phyloP scores from a whole-genome alignment of 1,140 invertebrate species.

The Papilio polytes region DNA sequence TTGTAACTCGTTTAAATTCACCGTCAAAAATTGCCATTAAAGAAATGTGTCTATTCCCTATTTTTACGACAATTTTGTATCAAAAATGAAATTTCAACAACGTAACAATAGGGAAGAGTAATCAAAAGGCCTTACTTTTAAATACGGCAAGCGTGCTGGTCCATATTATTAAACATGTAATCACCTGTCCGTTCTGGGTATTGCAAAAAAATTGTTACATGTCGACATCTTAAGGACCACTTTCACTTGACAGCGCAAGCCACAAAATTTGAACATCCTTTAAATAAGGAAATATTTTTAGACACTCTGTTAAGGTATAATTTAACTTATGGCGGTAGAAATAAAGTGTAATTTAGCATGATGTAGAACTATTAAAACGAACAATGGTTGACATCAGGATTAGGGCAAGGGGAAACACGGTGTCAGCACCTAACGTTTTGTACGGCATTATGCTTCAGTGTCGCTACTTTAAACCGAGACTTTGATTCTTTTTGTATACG shows the following conservation, averaged over 20 bases:
- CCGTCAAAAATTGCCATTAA: too few relatives aligned
- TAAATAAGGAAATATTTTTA: slow-evolving; percentile 69
- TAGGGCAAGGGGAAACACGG: slow-evolving; percentile 63
- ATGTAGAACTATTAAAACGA: slow-evolving; percentile 41
- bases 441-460: slow-evolving; percentile 57
- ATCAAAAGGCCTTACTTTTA: slow-evolving; percentile 64
- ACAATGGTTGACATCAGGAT: slow-evolving; percentile 63
- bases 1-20: too few relatives aligned
- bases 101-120: slow-evolving; percentile 11
- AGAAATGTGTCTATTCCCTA: background rate
- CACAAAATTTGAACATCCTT: slow-evolving; percentile 55
- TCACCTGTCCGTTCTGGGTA: slow-evolving; percentile 52
- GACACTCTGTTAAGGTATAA: slow-evolving; percentile 39
- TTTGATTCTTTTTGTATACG: slow-evolving; percentile 50
- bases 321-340: slow-evolving; percentile 39
- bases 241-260: slow-evolving; percentile 46
- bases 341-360: slow-evolving; percentile 53
- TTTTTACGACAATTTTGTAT: background rate
- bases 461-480: slow-evolving; percentile 53
- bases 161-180: slow-evolving; percentile 59
- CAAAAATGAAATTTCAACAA: slow-evolving; percentile 4
- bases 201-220: slow-evolving; percentile 48
- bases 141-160: slow-evolving; percentile 56
- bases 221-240: slow-evolving; percentile 41
- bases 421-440: slow-evolving; percentile 61